Evolutionary conservation across 2,797 vertebrate species (phyloP).

Genomic region (Emydoidea blandingii): DNA sequence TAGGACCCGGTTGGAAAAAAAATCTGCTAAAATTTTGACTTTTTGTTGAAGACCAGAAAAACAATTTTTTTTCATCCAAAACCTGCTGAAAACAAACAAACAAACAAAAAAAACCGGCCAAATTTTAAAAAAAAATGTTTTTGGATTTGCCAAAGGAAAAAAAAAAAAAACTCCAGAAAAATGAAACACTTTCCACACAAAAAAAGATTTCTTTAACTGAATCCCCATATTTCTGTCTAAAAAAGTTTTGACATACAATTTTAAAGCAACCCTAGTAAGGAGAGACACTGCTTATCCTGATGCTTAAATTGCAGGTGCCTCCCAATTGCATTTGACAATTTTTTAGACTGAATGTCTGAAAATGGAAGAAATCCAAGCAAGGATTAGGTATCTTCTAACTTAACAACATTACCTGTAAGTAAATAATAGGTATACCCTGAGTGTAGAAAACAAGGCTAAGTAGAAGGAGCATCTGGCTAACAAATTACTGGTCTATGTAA

Average conservation of each 20-base stretch:
- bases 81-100: background rate
- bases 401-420: slow-evolving; percentile 39
- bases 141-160: too few species aligned
- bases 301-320: slow-evolving; percentile 11
- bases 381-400: slow-evolving; percentile 51
- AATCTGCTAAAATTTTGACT: background rate
- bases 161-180: background rate
- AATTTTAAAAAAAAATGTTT: background rate
- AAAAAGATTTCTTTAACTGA: background rate
- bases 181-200: background rate
- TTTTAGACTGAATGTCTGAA: slow-evolving; percentile 37
- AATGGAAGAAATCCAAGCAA: slow-evolving; percentile 46
- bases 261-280: slow-evolving; percentile 33
- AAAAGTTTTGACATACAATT: background rate
- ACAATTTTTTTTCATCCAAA: background rate
- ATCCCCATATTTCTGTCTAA: background rate
- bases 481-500: slow-evolving; percentile 42
- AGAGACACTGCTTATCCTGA: background rate
- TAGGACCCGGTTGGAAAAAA: background rate
- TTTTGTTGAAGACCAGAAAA: background rate
- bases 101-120: background rate
- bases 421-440: slow-evolving; percentile 48
- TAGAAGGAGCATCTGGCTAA: slow-evolving; percentile 38
- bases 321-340: slow-evolving; percentile 33
- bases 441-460: slow-evolving; percentile 59